Evolutionary conservation across 2,888 invertebrate genomes (phyloP).

Genomic region (Schizotus pectinicornis): DNA sequence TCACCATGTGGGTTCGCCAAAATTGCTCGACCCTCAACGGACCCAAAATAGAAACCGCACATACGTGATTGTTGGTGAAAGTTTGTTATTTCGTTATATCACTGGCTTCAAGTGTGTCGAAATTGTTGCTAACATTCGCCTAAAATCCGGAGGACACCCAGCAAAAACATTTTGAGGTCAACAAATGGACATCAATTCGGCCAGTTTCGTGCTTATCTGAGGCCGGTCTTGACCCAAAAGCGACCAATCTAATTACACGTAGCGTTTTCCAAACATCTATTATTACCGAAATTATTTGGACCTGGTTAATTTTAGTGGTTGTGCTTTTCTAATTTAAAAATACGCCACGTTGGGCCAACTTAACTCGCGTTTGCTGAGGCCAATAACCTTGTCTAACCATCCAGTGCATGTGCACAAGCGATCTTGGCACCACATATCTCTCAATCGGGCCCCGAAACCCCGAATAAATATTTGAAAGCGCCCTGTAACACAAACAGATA

Average conservation of each 20-base stretch:
- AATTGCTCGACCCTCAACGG: constrained; percentile 6
- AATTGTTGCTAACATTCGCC: constrained; percentile 19
- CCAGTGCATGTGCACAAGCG: constrained; percentile 23
- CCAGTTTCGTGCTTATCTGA: no score
- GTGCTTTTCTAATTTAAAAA: constrained; percentile 3
- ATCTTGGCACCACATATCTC: constrained; percentile 27
- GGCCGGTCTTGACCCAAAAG: no score
- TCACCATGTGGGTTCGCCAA: constrained; percentile 5
- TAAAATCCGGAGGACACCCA: no score
- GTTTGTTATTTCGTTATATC: constrained; percentile 9
- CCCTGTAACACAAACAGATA: constrained; percentile 10
- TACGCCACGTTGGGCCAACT: constrained; percentile 15
- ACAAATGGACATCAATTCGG: not conserved
- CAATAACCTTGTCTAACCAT: constrained; percentile 26
- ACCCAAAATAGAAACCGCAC: constrained; percentile 12
- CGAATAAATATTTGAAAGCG: constrained; percentile 21
- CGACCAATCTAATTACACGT: no score
- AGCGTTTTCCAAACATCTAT: no score
- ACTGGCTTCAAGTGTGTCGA: constrained; percentile 7
- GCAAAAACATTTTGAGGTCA: constrained; percentile 4
- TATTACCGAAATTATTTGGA: no score
- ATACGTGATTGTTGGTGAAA: constrained; percentile 22
- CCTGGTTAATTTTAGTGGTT: no score
- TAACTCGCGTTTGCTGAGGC: constrained; percentile 20
- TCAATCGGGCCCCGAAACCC: constrained; percentile 7